phyloP scores from a whole-genome alignment of 1,140 invertebrate genomes.

The Anoplolepis gracilipes region DNA sequence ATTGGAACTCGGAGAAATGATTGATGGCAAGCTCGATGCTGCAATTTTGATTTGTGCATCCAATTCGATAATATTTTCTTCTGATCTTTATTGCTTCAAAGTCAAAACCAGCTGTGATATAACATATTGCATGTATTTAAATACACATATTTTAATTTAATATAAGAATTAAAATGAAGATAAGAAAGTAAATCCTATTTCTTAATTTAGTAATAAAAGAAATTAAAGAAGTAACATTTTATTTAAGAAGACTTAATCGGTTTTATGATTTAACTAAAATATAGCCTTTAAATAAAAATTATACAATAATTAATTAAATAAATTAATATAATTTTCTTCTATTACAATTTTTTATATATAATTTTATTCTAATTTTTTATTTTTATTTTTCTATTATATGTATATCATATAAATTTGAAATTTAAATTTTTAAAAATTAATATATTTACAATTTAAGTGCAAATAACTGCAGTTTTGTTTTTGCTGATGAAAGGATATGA shows the following conservation, averaged over 20 bases:
- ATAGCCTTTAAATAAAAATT: not conserved
- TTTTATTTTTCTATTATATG: no score
- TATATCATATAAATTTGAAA: no score
- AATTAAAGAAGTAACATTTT: not conserved
- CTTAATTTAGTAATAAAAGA: not conserved
- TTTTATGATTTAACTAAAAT: not conserved
- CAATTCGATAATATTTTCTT: constrained; percentile 24
- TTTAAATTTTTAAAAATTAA: not conserved
- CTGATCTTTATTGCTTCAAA: not conserved
- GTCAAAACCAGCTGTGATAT: not conserved
- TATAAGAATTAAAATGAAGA: not conserved
- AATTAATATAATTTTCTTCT: no score
- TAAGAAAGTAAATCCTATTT: not conserved
- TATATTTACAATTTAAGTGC: not conserved
- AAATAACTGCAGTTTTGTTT: not conserved
- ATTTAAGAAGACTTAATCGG: no score
- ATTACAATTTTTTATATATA: not conserved
- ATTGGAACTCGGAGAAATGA: constrained; percentile 35
- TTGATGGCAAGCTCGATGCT: constrained; percentile 20
- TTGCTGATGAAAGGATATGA: not conserved
- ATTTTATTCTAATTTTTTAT: no score
- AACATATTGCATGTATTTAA: not conserved
- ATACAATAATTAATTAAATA: not conserved
- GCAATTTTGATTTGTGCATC: constrained; percentile 26
- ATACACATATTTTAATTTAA: no score